phyloP scores from a whole-genome alignment of 2,888 invertebrate genomes.

The Idaea biselata region DNA sequence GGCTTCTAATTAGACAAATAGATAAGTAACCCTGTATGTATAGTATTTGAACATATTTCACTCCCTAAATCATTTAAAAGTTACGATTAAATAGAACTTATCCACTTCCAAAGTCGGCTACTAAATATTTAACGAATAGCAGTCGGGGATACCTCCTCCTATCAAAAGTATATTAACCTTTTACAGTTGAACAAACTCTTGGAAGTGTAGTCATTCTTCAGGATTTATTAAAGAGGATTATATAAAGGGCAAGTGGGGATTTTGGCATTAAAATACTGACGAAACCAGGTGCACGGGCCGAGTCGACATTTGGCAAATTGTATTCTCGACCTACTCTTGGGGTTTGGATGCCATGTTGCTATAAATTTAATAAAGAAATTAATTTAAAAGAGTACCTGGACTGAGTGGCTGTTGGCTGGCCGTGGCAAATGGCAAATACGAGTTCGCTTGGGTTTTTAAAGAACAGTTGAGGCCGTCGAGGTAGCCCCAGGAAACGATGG shows the following conservation, averaged over 20 bases:
- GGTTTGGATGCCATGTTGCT: not conserved
- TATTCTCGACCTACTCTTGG: slow-evolving; percentile 15
- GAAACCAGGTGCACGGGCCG: slow-evolving; percentile 26
- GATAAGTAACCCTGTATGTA: not conserved
- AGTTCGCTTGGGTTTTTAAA: too few relatives aligned
- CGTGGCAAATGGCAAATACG: too few relatives aligned
- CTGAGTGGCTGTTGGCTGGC: too few relatives aligned
- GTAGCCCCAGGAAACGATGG: too few relatives aligned
- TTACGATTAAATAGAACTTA: not conserved
- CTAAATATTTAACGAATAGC: not conserved
- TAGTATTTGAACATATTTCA: not conserved
- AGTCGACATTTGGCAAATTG: slow-evolving; percentile 29
- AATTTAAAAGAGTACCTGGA: not conserved
- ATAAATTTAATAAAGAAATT: not conserved
- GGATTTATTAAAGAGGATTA: slow-evolving; percentile 29
- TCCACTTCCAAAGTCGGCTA: not conserved
- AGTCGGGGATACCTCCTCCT: not conserved
- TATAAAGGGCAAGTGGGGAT: slow-evolving; percentile 24
- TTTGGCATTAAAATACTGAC: slow-evolving; percentile 29
- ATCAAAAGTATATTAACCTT: not conserved
- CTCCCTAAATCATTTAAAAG: not conserved
- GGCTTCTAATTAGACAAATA: not conserved
- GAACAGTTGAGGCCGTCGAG: too few relatives aligned
- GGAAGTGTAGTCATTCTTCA: slow-evolving; percentile 14
- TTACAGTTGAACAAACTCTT: slow-evolving; percentile 9